A percentile compares a stretch with the other conserved stretches of the same genome.
These are phyloP conservation scores for Tetraodon nigroviridis DNA, from an alignment of 2,113 vertebrate species.

Conservation along the genomic window DNA sequence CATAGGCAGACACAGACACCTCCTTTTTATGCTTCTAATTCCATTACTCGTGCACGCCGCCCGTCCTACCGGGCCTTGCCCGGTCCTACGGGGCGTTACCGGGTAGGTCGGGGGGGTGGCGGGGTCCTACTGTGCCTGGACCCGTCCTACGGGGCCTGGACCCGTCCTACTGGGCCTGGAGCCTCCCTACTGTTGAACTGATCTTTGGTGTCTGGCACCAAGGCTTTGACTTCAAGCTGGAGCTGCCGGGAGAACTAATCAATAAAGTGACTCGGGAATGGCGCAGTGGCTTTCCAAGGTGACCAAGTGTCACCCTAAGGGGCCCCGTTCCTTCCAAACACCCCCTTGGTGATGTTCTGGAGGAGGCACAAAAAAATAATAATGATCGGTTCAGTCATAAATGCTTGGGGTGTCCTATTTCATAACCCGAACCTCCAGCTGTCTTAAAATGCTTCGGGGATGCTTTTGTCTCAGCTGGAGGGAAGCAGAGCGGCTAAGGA, in stretches of 20 bases:
- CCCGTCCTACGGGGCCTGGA: no score
- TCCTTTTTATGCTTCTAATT: slow-evolving; percentile 9
- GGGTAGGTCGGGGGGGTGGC: no score
- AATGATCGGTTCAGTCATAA: slow-evolving; percentile 13
- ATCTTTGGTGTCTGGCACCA: slow-evolving; percentile 21
- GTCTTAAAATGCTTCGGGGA: neutral
- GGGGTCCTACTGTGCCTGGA: no score
- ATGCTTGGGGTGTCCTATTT: neutral
- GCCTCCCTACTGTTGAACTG: slow-evolving; percentile 6
- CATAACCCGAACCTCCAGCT: neutral
- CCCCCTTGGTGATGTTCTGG: slow-evolving; percentile 25
- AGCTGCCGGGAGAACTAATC: slow-evolving; percentile 40
- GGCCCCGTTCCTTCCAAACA: slow-evolving; percentile 32
- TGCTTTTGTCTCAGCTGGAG: slow-evolving; percentile 21
- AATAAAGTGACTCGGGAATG: slow-evolving; percentile 57
- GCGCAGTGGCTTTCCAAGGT: slow-evolving; percentile 36
- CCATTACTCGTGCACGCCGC: slow-evolving; percentile 1
- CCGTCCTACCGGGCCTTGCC: no score
- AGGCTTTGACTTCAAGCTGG: neutral
- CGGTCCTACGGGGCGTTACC: no score
- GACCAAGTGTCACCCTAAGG: slow-evolving; percentile 37
- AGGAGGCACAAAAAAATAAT: slow-evolving; percentile 29
- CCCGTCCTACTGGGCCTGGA: no score
- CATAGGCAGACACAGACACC: slow-evolving; percentile 29
- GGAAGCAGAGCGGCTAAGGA: slow-evolving; percentile 27